These are phyloP conservation scores for Cyphomyrmex costatus DNA, from an alignment of 1,140 invertebrate species.

Conservation along the genomic window DNA sequence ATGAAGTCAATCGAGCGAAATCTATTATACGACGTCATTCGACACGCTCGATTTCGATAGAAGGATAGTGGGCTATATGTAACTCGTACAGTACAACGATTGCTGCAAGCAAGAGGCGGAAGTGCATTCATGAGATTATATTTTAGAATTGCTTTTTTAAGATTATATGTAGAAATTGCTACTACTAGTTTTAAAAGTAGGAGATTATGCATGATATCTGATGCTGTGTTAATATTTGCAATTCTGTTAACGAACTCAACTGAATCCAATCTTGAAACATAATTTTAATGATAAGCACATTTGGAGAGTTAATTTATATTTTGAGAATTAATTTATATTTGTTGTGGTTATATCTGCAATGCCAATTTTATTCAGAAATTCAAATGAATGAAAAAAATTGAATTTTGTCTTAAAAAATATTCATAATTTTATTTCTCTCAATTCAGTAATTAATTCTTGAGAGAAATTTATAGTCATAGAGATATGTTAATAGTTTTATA, in stretches of 20 bases:
- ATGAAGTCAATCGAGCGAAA: conserved; percentile 60
- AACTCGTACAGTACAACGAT: conserved; percentile 37
- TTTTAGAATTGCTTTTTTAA: conserved; percentile 21
- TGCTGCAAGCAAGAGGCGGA: not conserved
- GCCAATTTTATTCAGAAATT: not conserved
- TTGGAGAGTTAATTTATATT: too few species aligned
- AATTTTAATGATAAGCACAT: not conserved
- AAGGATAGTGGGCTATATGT: conserved; percentile 41
- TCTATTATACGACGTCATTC: conserved; percentile 68
- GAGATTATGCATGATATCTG: not conserved
- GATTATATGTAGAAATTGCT: not conserved
- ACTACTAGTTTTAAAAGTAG: not conserved
- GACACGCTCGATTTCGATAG: conserved; percentile 71
- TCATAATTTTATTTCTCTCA: not conserved
- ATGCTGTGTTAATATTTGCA: not conserved
- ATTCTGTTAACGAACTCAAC: not conserved
- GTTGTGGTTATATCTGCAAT: not conserved
- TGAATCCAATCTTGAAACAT: not conserved
- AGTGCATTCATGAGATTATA: not conserved
- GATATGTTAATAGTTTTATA: not conserved
- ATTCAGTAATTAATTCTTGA: not conserved
- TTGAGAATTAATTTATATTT: not conserved
- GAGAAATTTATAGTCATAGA: not conserved
- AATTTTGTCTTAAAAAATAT: not conserved
- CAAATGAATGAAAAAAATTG: too few species aligned